Evolutionary conservation across 2,888 invertebrate genomes (phyloP).

Genomic region (Eulithis testata): DNA sequence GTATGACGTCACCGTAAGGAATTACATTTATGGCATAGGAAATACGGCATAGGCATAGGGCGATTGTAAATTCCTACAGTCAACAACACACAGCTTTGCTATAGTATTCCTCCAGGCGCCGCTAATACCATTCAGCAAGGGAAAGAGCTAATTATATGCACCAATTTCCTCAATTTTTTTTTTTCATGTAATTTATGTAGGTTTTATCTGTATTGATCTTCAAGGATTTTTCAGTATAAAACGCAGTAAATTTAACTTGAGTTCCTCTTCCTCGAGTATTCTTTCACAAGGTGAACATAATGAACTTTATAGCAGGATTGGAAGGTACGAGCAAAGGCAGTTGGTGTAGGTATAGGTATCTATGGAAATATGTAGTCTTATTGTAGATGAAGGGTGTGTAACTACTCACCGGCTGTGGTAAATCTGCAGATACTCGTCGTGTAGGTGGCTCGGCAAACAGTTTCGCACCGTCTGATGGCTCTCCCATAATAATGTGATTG

Average conservation of each 20-base stretch:
- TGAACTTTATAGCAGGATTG: neutral
- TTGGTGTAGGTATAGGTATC: neutral
- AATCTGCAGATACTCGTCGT: slow-evolving; percentile 80
- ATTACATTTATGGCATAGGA: too few relatives aligned
- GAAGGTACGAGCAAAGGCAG: slow-evolving; percentile 1
- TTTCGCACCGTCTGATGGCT: slow-evolving; percentile 80
- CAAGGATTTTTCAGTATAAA: neutral
- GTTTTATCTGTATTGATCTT: neutral
- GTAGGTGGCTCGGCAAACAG: slow-evolving; percentile 81
- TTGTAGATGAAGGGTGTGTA: neutral
- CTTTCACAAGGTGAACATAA: slow-evolving; percentile 1
- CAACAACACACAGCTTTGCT: slow-evolving; percentile 5
- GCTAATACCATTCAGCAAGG: slow-evolving; percentile 5
- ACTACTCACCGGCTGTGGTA: slow-evolving; percentile 83
- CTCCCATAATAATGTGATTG: slow-evolving; percentile 88
- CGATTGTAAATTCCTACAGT: too few relatives aligned
- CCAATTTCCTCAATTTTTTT: slow-evolving; percentile 2
- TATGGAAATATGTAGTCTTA: neutral
- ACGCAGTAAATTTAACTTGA: slow-evolving; percentile 5
- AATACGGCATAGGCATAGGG: too few relatives aligned
- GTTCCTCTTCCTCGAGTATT: neutral
- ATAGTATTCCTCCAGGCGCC: slow-evolving; percentile 14
- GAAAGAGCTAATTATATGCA: slow-evolving; percentile 18
- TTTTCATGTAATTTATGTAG: neutral
- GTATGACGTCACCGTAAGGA: too few relatives aligned